Evolutionary conservation across 2,113 vertebrate species (phyloP), one percentile per base, ranked within the genome.

Genomic region (Brachyistius frenatus): DNA sequence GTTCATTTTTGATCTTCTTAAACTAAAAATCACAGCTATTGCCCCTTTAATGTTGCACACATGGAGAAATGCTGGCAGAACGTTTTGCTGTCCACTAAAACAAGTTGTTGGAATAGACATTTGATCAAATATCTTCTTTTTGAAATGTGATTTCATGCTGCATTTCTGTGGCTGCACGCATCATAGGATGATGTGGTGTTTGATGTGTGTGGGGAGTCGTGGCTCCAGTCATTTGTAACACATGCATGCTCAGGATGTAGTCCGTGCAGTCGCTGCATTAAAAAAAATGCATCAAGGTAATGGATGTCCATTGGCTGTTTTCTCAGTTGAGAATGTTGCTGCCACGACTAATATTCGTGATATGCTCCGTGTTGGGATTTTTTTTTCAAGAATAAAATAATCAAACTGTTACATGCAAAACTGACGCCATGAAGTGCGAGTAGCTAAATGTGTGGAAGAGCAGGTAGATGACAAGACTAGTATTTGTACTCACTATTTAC

Each of bases 201-300:
- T 5, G 0, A 65, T 23, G 23, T 23, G 23, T 23, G 65, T 54
- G 13, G 6, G 31, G 36, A 44, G 47, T 31, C 31, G 15, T 37
- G 55, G 5, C 4, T 61, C 13, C 7, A 49, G 11, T 60, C 53
- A 39, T 66, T 46, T 69, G 52, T 55, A 75, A 23, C 44, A 16
- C 35, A 49, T 8, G 16, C 49, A 33, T 63, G 35, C 35, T 14
- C n/a, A 0, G 33, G 47, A 32, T 55, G 50, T 2, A 39, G 39
- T 55, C 44, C 37, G 33, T n/a, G 46, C 16, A 46, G 54, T 39
- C 10, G 13, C 36, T 54, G 9, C 50, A 68, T 75, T 75, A 23
- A 23, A 52, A 52, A 74, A 75, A 78, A 79, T 75, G 31, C 62
- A 84, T 67, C 35, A 62, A 37, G 52, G 69, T 81, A 65, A 73